Base-by-base conservation (phyloP, 2,797 vertebrate species). In the Allobates femoralis region DNA sequence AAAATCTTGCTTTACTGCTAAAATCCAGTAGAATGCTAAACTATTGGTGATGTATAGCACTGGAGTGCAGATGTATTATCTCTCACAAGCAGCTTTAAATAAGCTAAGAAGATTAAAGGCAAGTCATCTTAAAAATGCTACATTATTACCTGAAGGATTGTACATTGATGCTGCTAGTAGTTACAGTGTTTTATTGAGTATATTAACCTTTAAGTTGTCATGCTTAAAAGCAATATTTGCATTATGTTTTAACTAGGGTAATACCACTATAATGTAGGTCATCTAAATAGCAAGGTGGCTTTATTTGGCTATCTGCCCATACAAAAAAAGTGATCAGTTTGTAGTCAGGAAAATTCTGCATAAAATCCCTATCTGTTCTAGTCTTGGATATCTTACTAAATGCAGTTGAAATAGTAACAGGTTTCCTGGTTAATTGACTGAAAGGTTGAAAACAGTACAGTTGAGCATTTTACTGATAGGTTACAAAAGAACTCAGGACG, bases 31-130 rank as follows among this genome's bases (percentile, higher is more conserved):
- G 26, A 64, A 21, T 53, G 5, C 53, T 73, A 77, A 84, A 67
- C 58, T 58, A 77, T 55, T 26, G 58, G 30, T 84, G 58, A 84
- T 84, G 46, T 84, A 77, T 67, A 77, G 46, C 34, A 34, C 5
- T 76, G 30, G 28, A 66, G 58, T 53, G 32, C 73, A 84, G 41
- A 77, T 84, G 71, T 64, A 66, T 84, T 77, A 77, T 84, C 60
- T 66, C 50, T 34, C 16, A 74, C n/a, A 73, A 58, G 16, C 81
- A 83, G 81, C 81, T 83, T 83, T 75, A 74, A 21, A 26, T 74
- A 71, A 60, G 53, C 26, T 74, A 83, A 83, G 67, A 83, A 83
- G 81, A 83, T 83, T 83, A 74, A 83, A 75, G 53, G 34, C n/a
- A 83, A 71, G 32, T 62, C n/a, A 83, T 74, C 56, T 83, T 74